phyloP scores from a whole-genome alignment of 64 coral and sea anemone species.

The Actinia tenebrosa region DNA sequence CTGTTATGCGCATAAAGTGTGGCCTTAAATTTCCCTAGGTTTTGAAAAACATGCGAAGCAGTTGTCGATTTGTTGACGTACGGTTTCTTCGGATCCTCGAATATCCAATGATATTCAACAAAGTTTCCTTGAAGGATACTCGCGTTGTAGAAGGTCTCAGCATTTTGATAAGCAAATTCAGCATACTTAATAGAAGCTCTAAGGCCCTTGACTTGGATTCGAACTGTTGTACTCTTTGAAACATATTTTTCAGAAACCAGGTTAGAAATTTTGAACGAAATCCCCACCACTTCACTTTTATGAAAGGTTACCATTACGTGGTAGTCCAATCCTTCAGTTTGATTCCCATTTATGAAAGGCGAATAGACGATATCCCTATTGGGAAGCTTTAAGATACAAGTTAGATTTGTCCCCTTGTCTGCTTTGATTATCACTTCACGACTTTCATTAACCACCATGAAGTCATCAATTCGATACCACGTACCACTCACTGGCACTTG shows the following conservation, averaged over 20 bases:
- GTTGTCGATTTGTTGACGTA: not conserved
- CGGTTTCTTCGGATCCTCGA: not conserved
- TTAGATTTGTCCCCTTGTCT: conserved; percentile 20
- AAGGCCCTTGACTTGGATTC: conserved; percentile 11
- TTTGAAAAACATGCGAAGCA: not conserved
- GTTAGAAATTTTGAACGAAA: not conserved
- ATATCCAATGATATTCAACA: conserved; percentile 15
- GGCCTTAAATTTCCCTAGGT: not conserved
- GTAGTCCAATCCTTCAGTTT: conserved; percentile 7
- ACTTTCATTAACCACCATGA: conserved; percentile 16
- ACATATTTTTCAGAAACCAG: not conserved
- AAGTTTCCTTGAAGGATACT: not conserved
- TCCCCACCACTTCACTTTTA: not conserved
- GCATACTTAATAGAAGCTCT: not conserved
- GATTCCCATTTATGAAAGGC: not conserved
- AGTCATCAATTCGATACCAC: not conserved
- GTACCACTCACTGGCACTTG: not conserved
- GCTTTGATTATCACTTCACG: not conserved
- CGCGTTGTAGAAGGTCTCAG: not conserved
- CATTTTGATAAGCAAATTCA: conserved; percentile 32
- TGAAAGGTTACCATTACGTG: not conserved
- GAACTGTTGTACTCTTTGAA: not conserved
- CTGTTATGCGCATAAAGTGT: conserved; percentile 24
- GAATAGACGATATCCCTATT: not conserved
- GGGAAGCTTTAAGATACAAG: conserved; percentile 20